phyloP scores from a whole-genome alignment of 2,888 invertebrate species.

The Conus canariensis region DNA sequence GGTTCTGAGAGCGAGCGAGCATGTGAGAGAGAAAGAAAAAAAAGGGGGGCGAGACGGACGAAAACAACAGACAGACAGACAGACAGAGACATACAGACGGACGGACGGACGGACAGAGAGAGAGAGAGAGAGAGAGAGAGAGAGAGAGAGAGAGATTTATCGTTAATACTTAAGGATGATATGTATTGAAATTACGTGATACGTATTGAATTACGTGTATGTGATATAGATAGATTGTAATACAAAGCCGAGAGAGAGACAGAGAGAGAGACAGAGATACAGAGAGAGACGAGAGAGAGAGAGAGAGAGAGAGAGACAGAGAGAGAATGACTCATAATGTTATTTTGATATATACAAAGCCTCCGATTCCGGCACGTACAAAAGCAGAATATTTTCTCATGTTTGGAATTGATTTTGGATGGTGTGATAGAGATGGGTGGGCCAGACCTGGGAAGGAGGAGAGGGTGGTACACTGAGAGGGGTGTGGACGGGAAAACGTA shows the following conservation, averaged over 20 bases:
- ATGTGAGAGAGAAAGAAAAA: background rate
- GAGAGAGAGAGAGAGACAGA: conserved; percentile 6
- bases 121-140: conserved; percentile 1
- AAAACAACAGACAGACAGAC: no score
- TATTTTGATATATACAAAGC: no score
- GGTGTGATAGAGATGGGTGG: no score
- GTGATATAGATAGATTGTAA: no score
- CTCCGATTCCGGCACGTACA: no score
- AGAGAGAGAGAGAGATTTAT: background rate
- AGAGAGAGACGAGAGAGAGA: conserved; percentile 5
- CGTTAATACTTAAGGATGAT: no score
- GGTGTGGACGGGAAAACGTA: background rate
- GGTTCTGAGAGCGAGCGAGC: background rate
- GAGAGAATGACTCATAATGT: background rate
- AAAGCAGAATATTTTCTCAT: no score
- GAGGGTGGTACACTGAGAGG: background rate
- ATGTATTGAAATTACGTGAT: background rate
- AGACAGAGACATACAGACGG: background rate
- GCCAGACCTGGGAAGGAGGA: background rate
- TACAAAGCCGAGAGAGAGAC: background rate
- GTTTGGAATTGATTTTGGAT: no score
- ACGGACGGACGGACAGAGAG: background rate
- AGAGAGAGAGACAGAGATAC: background rate
- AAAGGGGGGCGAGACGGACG: no score
- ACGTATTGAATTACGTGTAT: no score